Percentiles rank a stretch among this genome's conserved stretches.
These are phyloP conservation scores for Dicycla oo DNA, from an alignment of 2,888 invertebrate species.

Conservation along the genomic window DNA sequence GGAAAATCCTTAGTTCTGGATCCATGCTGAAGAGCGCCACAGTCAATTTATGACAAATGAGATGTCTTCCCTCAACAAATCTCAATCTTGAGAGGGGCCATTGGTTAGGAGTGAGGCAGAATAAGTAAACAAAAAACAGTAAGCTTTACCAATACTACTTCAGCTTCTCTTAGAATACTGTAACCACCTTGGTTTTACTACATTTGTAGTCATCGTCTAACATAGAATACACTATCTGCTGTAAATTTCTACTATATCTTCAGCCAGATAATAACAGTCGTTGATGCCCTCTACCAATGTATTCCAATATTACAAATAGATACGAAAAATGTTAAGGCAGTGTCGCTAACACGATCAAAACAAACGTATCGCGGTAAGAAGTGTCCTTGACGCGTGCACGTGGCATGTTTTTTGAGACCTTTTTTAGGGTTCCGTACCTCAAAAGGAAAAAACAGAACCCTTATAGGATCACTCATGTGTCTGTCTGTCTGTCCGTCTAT, in stretches of 20 bases:
- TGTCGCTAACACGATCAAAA: no score
- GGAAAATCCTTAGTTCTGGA: neutral
- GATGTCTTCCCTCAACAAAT: neutral
- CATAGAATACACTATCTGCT: neutral
- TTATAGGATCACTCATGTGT: no score
- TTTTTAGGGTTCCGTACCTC: no score
- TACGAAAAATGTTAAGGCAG: no score
- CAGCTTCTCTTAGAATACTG: neutral
- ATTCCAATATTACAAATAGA: no score
- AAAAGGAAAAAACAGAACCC: no score
- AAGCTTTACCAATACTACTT: neutral
- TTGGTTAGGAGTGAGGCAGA: neutral
- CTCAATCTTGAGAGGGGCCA: neutral
- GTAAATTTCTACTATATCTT: neutral
- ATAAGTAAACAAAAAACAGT: neutral
- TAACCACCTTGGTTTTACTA: neutral
- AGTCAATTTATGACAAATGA: neutral
- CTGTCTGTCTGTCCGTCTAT: no score
- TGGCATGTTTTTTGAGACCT: no score
- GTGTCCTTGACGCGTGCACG: no score
- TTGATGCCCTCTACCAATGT: no score
- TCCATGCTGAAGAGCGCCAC: neutral
- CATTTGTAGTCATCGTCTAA: neutral
- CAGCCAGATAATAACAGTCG: no score
- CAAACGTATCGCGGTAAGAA: no score